Evolutionary conservation across 2,888 invertebrate species (phyloP).

Genomic region (Rutpela maculata): DNA sequence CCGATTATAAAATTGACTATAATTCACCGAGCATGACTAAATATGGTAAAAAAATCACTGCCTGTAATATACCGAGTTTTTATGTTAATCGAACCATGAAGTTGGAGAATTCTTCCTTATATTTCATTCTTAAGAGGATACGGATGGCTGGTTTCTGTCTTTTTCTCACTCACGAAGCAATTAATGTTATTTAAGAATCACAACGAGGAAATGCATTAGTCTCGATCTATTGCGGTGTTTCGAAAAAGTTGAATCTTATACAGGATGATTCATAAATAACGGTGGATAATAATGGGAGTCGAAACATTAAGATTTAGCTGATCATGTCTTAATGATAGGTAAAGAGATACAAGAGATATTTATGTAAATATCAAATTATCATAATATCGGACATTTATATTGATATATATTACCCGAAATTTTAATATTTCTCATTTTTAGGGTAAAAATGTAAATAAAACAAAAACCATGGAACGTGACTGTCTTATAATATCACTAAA

Average conservation of each 20-base stretch:
- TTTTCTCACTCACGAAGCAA: background rate
- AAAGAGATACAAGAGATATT: no score
- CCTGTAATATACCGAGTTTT: constrained; percentile 53
- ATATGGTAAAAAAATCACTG: constrained; percentile 55
- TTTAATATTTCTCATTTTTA: background rate
- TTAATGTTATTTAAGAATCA: background rate
- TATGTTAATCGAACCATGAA: constrained; percentile 52
- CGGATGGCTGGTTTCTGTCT: constrained; percentile 24
- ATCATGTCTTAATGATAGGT: no score
- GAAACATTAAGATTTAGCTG: no score
- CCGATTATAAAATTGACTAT: constrained; percentile 56
- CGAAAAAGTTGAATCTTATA: background rate
- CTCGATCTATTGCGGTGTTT: background rate
- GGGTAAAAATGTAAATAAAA: constrained; percentile 14
- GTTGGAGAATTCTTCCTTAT: constrained; percentile 46
- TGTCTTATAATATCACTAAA: constrained; percentile 9
- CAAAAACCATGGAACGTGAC: constrained; percentile 10
- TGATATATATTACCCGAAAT: constrained; percentile 8
- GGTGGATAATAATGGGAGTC: no score
- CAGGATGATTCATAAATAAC: no score
- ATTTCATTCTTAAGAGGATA: constrained; percentile 44
- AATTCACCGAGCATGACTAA: constrained; percentile 55
- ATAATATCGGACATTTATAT: constrained; percentile 5
- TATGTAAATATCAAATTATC: background rate
- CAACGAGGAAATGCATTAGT: constrained; percentile 15